Conservation (phyloP, 2,113 vertebrate genomes). For the Cyrtonyx montezumae region DNA sequence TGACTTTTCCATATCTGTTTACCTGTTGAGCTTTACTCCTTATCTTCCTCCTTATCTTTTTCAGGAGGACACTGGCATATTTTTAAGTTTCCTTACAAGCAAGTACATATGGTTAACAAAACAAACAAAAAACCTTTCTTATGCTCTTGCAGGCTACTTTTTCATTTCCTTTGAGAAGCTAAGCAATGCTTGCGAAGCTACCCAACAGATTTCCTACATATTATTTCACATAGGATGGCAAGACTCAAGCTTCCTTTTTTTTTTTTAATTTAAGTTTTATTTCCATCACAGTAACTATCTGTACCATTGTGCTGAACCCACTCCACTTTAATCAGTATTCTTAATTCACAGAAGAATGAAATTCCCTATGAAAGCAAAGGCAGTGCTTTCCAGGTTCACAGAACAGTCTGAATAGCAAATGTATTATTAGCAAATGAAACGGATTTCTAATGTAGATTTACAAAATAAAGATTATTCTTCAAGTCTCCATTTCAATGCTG, state of each 20-base stretch:
- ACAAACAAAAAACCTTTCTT: neutral
- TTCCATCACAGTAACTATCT: neutral
- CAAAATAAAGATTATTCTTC: neutral
- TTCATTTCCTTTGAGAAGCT: neutral
- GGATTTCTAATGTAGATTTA: neutral
- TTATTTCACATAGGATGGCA: neutral
- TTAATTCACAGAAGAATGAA: neutral
- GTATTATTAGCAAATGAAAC: neutral
- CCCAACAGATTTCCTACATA: neutral
- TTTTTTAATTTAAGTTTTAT: neutral
- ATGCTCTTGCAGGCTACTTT: neutral
- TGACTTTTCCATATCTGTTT: neutral
- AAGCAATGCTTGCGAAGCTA: neutral
- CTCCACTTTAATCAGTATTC: neutral
- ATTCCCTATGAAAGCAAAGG: neutral
- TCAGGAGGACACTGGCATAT: fast-evolving
- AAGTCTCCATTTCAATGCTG: neutral
- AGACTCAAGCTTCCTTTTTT: neutral
- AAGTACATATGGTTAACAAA: neutral
- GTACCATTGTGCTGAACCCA: neutral
- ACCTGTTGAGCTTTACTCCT: neutral
- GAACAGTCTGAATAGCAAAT: neutral
- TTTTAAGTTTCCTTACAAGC: neutral
- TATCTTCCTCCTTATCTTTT: neutral
- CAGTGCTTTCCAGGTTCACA: neutral